A percentile compares a stretch with the other conserved stretches of the same genome.
These are phyloP conservation scores for Dendrolimus punctatus DNA, from an alignment of 1,140 invertebrate genomes.

Conservation along the genomic window DNA sequence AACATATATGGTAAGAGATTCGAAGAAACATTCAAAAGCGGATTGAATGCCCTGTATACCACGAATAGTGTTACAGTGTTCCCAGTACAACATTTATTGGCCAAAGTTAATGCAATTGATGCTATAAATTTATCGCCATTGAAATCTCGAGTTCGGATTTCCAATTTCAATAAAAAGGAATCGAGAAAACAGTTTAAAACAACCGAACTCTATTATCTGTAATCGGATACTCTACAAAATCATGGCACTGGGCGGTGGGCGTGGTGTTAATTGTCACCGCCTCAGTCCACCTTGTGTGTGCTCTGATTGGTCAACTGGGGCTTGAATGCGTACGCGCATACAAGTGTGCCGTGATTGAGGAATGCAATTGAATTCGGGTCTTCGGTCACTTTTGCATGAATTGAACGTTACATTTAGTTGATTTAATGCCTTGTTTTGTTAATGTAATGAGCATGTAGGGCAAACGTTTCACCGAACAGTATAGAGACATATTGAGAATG, in stretches of 20 bases:
- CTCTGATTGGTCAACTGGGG: conserved; percentile 36
- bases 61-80: too few species aligned
- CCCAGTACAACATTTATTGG: too few species aligned
- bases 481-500: too few species aligned
- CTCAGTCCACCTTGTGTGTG: conserved; percentile 14
- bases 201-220: conserved; percentile 39
- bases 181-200: conserved; percentile 17
- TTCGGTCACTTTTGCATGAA: conserved; percentile 4
- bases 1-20: too few species aligned
- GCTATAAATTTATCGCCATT: conserved; percentile 1
- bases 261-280: conserved; percentile 17
- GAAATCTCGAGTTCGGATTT: conserved; percentile 18
- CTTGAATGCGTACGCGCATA: conserved; percentile 37
- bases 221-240: conserved; percentile 41
- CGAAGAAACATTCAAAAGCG: too few species aligned
- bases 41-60: too few species aligned
- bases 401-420: too few species aligned
- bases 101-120: too few species aligned
- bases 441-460: too few species aligned
- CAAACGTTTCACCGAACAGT: too few species aligned
- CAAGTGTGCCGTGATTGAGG: conserved; percentile 16
- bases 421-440: too few species aligned
- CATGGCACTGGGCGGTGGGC: conserved; percentile 36
- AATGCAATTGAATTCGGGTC: conserved; percentile 42
- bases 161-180: conserved; percentile 26